Evolutionary conservation across 1,140 invertebrate genomes (phyloP).

Genomic region (Cydia amplana): DNA sequence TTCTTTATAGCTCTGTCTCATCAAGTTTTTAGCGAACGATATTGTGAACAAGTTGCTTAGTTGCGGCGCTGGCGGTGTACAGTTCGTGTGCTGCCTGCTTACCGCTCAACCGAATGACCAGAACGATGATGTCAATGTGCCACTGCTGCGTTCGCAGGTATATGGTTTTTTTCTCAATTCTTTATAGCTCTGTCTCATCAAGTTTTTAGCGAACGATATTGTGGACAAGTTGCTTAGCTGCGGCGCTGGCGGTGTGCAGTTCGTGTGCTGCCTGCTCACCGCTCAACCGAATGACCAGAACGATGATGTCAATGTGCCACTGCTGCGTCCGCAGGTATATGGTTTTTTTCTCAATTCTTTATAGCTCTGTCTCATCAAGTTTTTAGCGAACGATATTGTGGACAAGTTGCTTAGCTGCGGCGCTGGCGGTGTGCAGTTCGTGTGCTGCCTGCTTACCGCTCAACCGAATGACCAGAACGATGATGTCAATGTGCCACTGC

Average conservation of each 20-base stretch:
- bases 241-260: slow-evolving; percentile 84
- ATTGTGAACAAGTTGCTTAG: slow-evolving; percentile 88
- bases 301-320: slow-evolving; percentile 89
- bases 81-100: slow-evolving; percentile 94
- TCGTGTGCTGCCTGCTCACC: slow-evolving; percentile 93
- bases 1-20: background rate
- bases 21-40: slow-evolving; percentile 87
- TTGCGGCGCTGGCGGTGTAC: slow-evolving; percentile 63
- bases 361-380: background rate
- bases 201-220: slow-evolving; percentile 89
- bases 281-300: slow-evolving; percentile 80
- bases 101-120: slow-evolving; percentile 81
- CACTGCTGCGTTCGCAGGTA: slow-evolving; percentile 92
- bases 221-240: slow-evolving; percentile 93
- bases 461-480: slow-evolving; percentile 78
- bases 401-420: slow-evolving; percentile 92
- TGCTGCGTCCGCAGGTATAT: slow-evolving; percentile 88
- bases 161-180: slow-evolving; percentile 6
- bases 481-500: slow-evolving; percentile 91
- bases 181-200: background rate
- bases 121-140: slow-evolving; percentile 90
- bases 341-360: too few species aligned
- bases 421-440: slow-evolving; percentile 85
- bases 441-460: slow-evolving; percentile 92
- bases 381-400: slow-evolving; percentile 91